Conservation (phyloP, 1,140 invertebrate species). For the Pogonomyrmex californicus region DNA sequence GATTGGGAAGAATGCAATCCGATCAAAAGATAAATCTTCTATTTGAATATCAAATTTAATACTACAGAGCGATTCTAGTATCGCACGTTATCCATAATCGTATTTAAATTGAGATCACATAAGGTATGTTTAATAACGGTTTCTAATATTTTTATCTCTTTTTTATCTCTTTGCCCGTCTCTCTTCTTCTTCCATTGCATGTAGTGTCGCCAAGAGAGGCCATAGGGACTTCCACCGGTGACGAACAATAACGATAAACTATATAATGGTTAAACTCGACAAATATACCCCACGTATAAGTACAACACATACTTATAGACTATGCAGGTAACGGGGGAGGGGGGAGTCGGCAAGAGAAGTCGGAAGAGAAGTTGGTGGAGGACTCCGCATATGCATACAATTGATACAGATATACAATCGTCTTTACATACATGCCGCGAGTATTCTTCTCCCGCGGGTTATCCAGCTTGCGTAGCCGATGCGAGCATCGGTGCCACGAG, state of each 20-base stretch:
- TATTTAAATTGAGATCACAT: slow-evolving; percentile 87
- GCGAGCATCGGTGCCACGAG: slow-evolving; percentile 14
- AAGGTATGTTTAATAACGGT: slow-evolving; percentile 84
- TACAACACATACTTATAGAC: slow-evolving; percentile 72
- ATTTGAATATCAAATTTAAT: slow-evolving; percentile 87
- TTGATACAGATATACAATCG: slow-evolving; percentile 87
- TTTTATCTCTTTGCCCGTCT: neutral
- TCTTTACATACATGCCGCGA: slow-evolving; percentile 80
- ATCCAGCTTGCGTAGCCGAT: slow-evolving; percentile 39
- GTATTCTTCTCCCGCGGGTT: slow-evolving; percentile 66
- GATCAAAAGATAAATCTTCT: slow-evolving; percentile 77
- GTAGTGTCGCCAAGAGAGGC: too few species aligned
- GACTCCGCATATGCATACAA: slow-evolving; percentile 85
- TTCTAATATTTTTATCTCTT: slow-evolving; percentile 66
- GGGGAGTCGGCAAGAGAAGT: neutral
- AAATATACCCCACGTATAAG: slow-evolving; percentile 77
- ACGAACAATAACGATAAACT: slow-evolving; percentile 86
- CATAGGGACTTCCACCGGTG: slow-evolving; percentile 67
- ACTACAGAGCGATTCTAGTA: slow-evolving; percentile 66
- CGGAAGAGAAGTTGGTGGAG: slow-evolving; percentile 19
- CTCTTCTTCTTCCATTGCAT: slow-evolving; percentile 27
- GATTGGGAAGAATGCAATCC: slow-evolving; percentile 32
- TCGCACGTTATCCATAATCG: slow-evolving; percentile 85
- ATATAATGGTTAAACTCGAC: slow-evolving; percentile 85
- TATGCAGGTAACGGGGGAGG: slow-evolving; percentile 33